phyloP scores from a whole-genome alignment of 2,797 vertebrate genomes.

The Cyprinella venusta region DNA sequence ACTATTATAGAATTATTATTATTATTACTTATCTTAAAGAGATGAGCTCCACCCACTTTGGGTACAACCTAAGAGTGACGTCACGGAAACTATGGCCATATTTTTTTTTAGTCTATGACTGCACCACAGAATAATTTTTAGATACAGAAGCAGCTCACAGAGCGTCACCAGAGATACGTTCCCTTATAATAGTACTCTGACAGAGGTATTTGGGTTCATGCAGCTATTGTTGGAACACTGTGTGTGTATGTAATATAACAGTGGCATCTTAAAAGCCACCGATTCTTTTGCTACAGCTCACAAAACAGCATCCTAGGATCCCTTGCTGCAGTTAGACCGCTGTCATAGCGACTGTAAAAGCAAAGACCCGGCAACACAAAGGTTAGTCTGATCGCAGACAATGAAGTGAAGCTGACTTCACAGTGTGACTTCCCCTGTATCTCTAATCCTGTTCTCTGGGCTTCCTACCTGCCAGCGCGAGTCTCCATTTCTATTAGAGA shows the following conservation, averaged over 20 bases:
- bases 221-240: not conserved
- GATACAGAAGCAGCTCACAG: not conserved
- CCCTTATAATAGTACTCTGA: not conserved
- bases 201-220: not conserved
- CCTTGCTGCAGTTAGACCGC: conserved; percentile 12
- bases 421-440: conserved; percentile 16
- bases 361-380: conserved; percentile 18
- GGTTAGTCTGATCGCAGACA: conserved; percentile 36
- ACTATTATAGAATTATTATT: no score
- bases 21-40: no score
- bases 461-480: not conserved
- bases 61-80: no score
- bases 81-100: no score
- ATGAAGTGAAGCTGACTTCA: conserved; percentile 34
- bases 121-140: no score
- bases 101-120: no score
- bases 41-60: no score
- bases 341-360: conserved; percentile 34
- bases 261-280: conserved; percentile 23
- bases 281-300: conserved; percentile 9
- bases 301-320: conserved; percentile 30
- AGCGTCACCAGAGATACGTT: not conserved
- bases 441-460: conserved; percentile 16
- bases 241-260: not conserved
- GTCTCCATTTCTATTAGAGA: conserved; percentile 18